Evolutionary conservation across 1,140 invertebrate species (phyloP), one percentile per base, ranked within the genome.

Genomic region (Neelides sp.): DNA sequence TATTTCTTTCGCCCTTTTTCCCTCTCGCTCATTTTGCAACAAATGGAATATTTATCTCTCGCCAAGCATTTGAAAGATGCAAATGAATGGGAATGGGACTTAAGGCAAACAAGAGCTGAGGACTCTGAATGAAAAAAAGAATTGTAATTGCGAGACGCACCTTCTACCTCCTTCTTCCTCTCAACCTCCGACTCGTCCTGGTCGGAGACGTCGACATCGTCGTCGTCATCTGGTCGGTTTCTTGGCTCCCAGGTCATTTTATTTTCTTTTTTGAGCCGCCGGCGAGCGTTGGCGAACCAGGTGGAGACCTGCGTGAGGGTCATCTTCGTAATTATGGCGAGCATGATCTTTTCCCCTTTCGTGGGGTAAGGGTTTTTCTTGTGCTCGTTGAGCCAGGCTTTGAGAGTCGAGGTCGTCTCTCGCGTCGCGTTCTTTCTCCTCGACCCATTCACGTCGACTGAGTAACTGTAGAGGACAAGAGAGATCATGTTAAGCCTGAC

Each of bases 371-470:
- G 77, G 63, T 79, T 79, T 37, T 61, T 61, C 45, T 57, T 61
- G 28, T 83, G 73, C 81, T 96, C 65, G 79, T 79, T 60, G 75
- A 95, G 69, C 95, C 93, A 95, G 74, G 74, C 73, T 69, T 97
- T 97, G 8, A 98, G 70, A 3, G 92, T 95, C 66, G 85, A 91
- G 20, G 93, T 97, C 19, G 92, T 96, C 71, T 98, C 93, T 48
- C 93, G 70, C 19, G 94, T 97, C 19, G 93, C 94, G 72, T 97
- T 97, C 74, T 97, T 97, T 58, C 93, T 73, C 63, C 92, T 73
- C 19, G 87, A 84, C 1, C 85, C 85, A 63, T 89, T 90, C 50
- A 89, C 71, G 68, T 90, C 85, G 79, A 91, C 84, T 51, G 84
- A 85, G 64, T 90, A 91, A 61, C 86, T 90, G 75, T 17, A 76